Percentiles rank a stretch among this genome's conserved stretches.
These are phyloP conservation scores for Alectoris magna DNA, from an alignment of 2,797 vertebrate species.

Conservation along the genomic window DNA sequence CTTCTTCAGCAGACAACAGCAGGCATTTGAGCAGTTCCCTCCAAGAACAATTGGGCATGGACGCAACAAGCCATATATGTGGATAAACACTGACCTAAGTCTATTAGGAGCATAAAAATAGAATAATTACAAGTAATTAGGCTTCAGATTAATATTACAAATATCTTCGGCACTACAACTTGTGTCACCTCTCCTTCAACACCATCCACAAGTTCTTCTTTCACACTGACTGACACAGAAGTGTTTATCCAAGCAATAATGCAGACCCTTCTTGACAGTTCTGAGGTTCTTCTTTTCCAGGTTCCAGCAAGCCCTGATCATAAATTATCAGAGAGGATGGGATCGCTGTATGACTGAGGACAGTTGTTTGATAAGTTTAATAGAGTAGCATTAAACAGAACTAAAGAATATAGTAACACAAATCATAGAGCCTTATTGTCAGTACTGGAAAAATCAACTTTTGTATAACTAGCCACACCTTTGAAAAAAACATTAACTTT, in stretches of 20 bases:
- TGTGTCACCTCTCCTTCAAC: background rate
- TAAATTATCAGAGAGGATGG: background rate
- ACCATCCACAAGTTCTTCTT: background rate
- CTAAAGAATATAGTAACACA: constrained; percentile 1
- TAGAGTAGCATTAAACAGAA: background rate
- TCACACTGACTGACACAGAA: background rate
- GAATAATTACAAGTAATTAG: background rate
- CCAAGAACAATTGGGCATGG: background rate
- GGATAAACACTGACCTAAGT: background rate
- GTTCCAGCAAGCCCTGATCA: background rate
- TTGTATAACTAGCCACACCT: background rate
- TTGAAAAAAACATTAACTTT: constrained; percentile 54
- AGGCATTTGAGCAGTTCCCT: background rate
- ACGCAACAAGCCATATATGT: background rate
- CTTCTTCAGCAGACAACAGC: background rate
- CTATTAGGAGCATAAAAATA: background rate
- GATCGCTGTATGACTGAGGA: background rate
- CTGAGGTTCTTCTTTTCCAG: background rate
- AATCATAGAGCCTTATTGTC: constrained; percentile 52
- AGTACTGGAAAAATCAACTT: constrained; percentile 40
- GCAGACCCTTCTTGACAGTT: background rate
- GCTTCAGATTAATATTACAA: background rate
- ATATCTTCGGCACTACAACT: background rate
- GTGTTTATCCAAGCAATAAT: background rate
- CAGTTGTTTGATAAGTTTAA: background rate